Conservation (phyloP, 1,140 invertebrate genomes). For the Conus ventricosus region DNA sequence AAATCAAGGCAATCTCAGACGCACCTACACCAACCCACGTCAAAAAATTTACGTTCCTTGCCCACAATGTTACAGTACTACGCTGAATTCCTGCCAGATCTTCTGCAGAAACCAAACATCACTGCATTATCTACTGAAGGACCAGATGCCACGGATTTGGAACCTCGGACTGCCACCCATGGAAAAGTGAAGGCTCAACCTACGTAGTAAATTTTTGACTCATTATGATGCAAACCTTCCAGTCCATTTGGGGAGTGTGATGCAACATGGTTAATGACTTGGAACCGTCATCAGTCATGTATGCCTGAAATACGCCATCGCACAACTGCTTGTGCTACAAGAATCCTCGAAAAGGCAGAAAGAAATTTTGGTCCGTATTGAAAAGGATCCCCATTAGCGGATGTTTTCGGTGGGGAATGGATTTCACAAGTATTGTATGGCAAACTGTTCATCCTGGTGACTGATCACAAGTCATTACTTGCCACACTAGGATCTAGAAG, state of each 20-base stretch:
- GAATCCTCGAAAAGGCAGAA: conserved; percentile 71
- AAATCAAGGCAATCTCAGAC: not conserved
- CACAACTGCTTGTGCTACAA: conserved; percentile 72
- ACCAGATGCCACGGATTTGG: conserved; percentile 39
- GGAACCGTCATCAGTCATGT: conserved; percentile 69
- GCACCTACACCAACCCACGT: not conserved
- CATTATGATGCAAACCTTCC: conserved; percentile 58
- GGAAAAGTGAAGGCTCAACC: conserved; percentile 36
- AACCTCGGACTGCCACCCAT: conserved; percentile 41
- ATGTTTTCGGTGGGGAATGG: conserved; percentile 56
- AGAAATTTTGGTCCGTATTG: conserved; percentile 75
- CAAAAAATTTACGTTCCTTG: no score
- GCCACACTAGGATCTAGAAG: conserved; percentile 47
- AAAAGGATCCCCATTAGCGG: conserved; percentile 76
- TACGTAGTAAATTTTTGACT: conserved; percentile 49
- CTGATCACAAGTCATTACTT: conserved; percentile 62
- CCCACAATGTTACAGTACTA: not conserved
- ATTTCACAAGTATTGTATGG: no score
- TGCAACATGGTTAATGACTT: conserved; percentile 58
- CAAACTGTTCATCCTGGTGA: conserved; percentile 64
- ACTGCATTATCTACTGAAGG: not conserved
- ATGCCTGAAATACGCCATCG: conserved; percentile 58
- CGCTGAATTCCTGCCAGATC: not conserved
- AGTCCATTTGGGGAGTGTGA: conserved; percentile 55
- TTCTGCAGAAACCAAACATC: no score